Base-by-base conservation (phyloP, 2,888 invertebrate species). In the Camptogramma bilineatum region DNA sequence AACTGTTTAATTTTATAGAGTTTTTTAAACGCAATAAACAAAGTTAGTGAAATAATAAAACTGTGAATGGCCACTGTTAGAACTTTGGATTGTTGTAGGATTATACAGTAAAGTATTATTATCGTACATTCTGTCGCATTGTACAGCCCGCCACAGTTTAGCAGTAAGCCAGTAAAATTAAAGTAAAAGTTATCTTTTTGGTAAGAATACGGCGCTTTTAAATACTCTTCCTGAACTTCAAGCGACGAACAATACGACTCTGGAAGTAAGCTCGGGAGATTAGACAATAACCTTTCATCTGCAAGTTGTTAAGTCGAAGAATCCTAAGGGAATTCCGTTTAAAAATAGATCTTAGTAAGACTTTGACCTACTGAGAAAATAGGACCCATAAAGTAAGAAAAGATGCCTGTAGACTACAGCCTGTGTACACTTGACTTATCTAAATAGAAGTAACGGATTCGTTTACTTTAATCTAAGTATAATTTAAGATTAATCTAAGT, bases 1-100 rank as follows among this genome's bases (percentile, higher is more conserved):
- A 55, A 65, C 55, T 61, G 72, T 67, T 68, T 65, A 64, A 67
- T 66, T 70, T 68, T 67, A 68, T 58, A 10, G 55, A 51, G 62
- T 59, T 68, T 68, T 69, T 72, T 65, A 66, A 68, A 67, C 46
- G 61, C 64, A 31, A 68, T 72, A 65, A 72, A 68, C 66, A 66
- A 68, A 68, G 66, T 72, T 65, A 66, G 64, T 63, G 24, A 69
- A 65, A 62, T 61, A 52, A 58, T 70, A 65, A 66, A 69, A 69
- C 46, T 66, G 64, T 52, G 54, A 62, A 65, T 18, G 44, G 52
- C 24, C 19, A 53, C 57, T 53, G 60, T 53, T 57, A 61, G 46
- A 61, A 61, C 61, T 62, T 51, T n/a, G 55, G 47, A 48, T 48
- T 54, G 52, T 52, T 60, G 60, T 64, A 44, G 57, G 61, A 54